Conservation (phyloP, 2,888 invertebrate genomes). For the Fissipunctia ypsillon region DNA sequence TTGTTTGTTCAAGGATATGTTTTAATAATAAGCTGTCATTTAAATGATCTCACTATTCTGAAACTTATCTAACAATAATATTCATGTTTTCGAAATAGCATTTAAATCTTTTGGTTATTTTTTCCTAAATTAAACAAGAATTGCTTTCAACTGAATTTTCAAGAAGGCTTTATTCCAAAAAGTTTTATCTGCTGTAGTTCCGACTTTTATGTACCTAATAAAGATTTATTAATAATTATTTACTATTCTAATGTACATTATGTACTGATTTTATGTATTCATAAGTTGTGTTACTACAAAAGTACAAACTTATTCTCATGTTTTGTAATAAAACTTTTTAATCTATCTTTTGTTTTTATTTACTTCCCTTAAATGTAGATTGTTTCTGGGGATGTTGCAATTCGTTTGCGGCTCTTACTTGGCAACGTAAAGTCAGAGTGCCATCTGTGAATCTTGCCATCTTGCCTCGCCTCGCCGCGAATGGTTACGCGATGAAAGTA, state of each 20-base stretch:
- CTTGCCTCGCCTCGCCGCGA: too few relatives aligned
- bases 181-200: not conserved
- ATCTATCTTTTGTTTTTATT: slow-evolving; percentile 9
- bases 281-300: slow-evolving; percentile 38
- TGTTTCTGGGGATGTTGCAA: too few relatives aligned
- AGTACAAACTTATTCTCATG: slow-evolving; percentile 47
- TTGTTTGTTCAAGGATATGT: not conserved
- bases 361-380: too few relatives aligned
- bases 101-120: slow-evolving; percentile 2
- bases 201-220: slow-evolving; percentile 7
- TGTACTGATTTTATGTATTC: slow-evolving; percentile 64
- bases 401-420: too few relatives aligned
- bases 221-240: slow-evolving; percentile 19
- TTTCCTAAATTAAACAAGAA: not conserved
- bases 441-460: too few relatives aligned
- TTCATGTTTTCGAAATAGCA: not conserved
- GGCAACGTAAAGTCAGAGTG: too few relatives aligned
- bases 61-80: not conserved
- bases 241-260: slow-evolving; percentile 56
- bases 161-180: not conserved
- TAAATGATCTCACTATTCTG: not conserved
- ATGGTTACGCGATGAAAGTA: too few relatives aligned
- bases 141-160: slow-evolving; percentile 16
- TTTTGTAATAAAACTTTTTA: slow-evolving; percentile 53
- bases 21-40: not conserved